Conservation (phyloP, 2,113 vertebrate genomes). For the Poecilia latipinna region DNA sequence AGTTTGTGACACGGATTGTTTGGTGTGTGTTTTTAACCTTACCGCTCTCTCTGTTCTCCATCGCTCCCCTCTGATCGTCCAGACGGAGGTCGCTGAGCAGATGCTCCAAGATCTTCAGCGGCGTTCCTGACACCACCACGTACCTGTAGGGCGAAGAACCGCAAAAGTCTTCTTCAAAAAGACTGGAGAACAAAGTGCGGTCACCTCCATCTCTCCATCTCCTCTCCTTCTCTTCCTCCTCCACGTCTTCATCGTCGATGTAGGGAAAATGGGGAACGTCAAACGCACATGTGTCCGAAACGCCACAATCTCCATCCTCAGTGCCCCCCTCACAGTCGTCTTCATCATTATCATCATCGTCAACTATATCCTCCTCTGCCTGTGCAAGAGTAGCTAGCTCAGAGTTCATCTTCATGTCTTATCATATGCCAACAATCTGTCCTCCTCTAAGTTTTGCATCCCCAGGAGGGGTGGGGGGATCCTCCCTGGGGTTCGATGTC, state of each 20-base stretch:
- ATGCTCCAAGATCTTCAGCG: constrained; percentile 97
- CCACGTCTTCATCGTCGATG: constrained; percentile 88
- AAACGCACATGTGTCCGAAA: constrained; percentile 80
- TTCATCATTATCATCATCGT: constrained; percentile 54
- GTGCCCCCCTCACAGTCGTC: constrained; percentile 17
- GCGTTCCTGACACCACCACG: constrained; percentile 95
- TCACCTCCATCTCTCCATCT: constrained; percentile 80
- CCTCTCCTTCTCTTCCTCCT: constrained; percentile 54
- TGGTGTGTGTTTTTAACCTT: constrained; percentile 55
- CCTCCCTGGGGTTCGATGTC: constrained; percentile 68
- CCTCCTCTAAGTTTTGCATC: constrained; percentile 32
- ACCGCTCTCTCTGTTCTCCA: constrained; percentile 93
- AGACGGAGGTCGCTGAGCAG: constrained; percentile 93
- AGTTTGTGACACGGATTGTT: background rate
- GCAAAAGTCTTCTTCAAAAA: constrained; percentile 82
- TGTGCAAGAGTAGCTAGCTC: constrained; percentile 78
- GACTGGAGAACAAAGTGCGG: constrained; percentile 75
- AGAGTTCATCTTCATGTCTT: constrained; percentile 81
- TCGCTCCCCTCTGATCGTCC: constrained; percentile 87
- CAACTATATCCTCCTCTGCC: constrained; percentile 74
- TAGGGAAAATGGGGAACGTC: constrained; percentile 94
- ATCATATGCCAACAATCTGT: constrained; percentile 34
- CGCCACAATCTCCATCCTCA: constrained; percentile 35
- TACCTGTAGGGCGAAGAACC: constrained; percentile 89
- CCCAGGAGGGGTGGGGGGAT: constrained; percentile 28